Conservation (phyloP, 2,797 vertebrate genomes). For the Betta splendens region DNA sequence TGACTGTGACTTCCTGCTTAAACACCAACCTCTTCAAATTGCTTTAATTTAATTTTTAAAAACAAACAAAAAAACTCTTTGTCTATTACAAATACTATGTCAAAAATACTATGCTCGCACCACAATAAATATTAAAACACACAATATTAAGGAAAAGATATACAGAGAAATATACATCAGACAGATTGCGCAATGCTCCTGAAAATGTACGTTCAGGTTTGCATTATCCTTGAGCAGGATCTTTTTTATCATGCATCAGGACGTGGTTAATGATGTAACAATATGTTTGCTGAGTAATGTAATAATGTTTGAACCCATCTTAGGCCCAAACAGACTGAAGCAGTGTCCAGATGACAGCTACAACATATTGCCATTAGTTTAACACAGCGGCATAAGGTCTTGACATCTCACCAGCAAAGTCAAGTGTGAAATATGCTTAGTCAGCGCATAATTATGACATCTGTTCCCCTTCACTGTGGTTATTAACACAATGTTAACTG, state of each 20-base stretch:
- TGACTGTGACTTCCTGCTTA: too few species aligned
- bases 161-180: not conserved
- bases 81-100: too few species aligned
- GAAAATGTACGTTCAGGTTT: constrained; percentile 12
- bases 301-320: constrained; percentile 57
- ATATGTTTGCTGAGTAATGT: constrained; percentile 57
- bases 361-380: constrained; percentile 85
- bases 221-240: too few species aligned
- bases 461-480: constrained; percentile 85
- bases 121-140: too few species aligned
- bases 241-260: too few species aligned
- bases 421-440: constrained; percentile 86
- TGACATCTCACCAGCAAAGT: constrained; percentile 63
- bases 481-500: constrained; percentile 89
- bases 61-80: too few species aligned
- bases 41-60: too few species aligned
- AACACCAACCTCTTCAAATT: too few species aligned
- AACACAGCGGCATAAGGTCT: constrained; percentile 71
- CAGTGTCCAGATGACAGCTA: constrained; percentile 76
- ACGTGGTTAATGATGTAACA: constrained; percentile 50
- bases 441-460: constrained; percentile 96
- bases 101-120: not conserved
- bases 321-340: constrained; percentile 63
- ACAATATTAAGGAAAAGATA: too few species aligned
- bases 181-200: not conserved